A percentile compares a stretch with the other conserved stretches of the same genome.
Evolutionary conservation across 2,113 vertebrate species (phyloP).

Genomic region (Trachemys scripta): DNA sequence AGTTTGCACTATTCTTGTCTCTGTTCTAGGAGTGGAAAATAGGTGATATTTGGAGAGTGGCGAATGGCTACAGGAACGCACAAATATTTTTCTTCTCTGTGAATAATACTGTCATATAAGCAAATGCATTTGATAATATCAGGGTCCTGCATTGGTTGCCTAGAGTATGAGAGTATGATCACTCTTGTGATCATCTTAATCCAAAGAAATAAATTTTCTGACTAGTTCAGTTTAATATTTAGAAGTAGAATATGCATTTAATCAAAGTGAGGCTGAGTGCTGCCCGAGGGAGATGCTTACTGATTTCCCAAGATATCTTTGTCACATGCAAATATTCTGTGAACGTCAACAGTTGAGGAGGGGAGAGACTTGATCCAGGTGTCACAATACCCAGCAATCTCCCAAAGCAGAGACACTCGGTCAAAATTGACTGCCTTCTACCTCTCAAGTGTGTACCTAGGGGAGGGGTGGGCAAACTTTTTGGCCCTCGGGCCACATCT

Average conservation of each 20-base stretch:
- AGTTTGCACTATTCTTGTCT: background rate
- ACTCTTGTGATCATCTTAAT: background rate
- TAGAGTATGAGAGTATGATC: background rate
- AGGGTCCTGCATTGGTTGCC: background rate
- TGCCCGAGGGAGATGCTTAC: background rate
- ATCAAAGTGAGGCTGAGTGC: background rate
- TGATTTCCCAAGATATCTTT: background rate
- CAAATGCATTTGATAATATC: background rate
- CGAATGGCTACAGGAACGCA: background rate
- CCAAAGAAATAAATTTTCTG: background rate
- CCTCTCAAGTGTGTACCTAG: background rate
- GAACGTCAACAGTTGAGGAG: background rate
- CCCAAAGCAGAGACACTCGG: constrained; percentile 47
- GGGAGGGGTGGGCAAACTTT: too few species aligned
- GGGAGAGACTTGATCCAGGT: background rate
- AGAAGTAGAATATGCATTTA: background rate
- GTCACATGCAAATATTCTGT: constrained; percentile 18
- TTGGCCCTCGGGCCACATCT: too few species aligned
- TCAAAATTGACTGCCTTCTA: background rate
- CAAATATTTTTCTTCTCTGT: background rate
- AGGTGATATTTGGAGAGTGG: background rate
- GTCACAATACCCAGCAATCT: background rate
- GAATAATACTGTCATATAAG: background rate
- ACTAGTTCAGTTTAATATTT: background rate
- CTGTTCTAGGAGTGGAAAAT: background rate